Base-by-base conservation (phyloP, 1,140 invertebrate species). In the Batillaria attramentaria region DNA sequence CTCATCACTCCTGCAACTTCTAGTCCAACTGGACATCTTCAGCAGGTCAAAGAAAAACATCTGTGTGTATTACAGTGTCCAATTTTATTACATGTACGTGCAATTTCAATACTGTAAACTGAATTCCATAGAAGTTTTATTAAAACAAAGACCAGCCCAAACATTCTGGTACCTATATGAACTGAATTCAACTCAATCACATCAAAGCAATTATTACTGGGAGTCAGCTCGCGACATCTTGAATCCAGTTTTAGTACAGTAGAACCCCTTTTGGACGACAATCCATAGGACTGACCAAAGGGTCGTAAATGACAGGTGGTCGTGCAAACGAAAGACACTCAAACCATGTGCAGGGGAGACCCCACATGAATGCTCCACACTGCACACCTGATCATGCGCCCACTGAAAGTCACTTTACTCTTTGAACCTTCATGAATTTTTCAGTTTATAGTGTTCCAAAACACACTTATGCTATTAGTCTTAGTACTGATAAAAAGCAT, bases 1-100 rank as follows among this genome's bases (percentile, higher is more conserved):
- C 39, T 43, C 3, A n/a, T 73, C 43, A 73, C 72, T 31, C 50
- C 46, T 39, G 72, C 43, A 13, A 73, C 46, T 20, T 73, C 72
- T 20, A 73, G 31, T 20, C 57, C 37, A 28, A 73, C 72, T 73
- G 72, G 50, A 24, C 28, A 73, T 35, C 72, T 57, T 28, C 18
- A 20, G 13, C 1, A 5, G 3, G 43, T 31, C 35, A 46, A 72
- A 10, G 28, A n/a, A 33, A 41, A 20, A 72, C n/a, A 18, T n/a
- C 16, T 16, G 16, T 39, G 4, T 33, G 33, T 35, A 33, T n/a
- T n/a, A n/a, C n/a, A n/a, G n/a, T n/a, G n/a, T n/a, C n/a, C 66
- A 33, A 28, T 33, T 10, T 69, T 69, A 35, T 5, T 35, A 37
- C 8, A 8, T 33, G 33, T 6, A n/a, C 33, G 42, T n/a, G 42